A percentile compares a stretch with the other conserved stretches of the same genome.
Conservation (phyloP, 2,888 invertebrate species). For the Agonopterix heracliana region DNA sequence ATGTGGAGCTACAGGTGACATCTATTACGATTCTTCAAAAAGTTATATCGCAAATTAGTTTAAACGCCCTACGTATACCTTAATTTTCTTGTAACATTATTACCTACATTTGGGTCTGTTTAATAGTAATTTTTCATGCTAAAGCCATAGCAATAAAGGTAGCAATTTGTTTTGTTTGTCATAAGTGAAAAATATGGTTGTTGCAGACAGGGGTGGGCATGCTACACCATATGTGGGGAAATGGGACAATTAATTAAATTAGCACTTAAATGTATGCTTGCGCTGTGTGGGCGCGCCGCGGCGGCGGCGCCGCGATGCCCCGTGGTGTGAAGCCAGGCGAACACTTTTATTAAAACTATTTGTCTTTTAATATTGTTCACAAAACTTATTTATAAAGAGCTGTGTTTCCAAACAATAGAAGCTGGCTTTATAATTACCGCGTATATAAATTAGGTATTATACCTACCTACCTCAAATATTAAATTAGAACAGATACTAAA, state of each 20-base stretch:
- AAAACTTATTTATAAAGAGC: no score
- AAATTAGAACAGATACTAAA: no score
- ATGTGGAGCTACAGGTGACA: slow-evolving; percentile 49
- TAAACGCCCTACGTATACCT: slow-evolving; percentile 3
- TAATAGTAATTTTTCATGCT: slow-evolving; percentile 24
- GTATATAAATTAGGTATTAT: no score
- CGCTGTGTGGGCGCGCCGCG: slow-evolving; percentile 31
- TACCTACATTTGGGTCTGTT: neutral
- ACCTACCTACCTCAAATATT: no score
- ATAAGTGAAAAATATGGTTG: slow-evolving; percentile 62
- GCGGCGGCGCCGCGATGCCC: slow-evolving; percentile 9
- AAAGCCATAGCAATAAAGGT: slow-evolving; percentile 34
- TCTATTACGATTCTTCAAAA: slow-evolving; percentile 48
- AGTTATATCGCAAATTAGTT: slow-evolving; percentile 48
- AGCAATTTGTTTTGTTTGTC: slow-evolving; percentile 46
- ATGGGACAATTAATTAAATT: slow-evolving; percentile 71
- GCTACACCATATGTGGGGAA: slow-evolving; percentile 46
- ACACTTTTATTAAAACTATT: slow-evolving; percentile 62
- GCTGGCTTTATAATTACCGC: no score
- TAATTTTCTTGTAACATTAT: neutral
- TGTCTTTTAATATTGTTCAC: slow-evolving; percentile 9
- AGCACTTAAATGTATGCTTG: slow-evolving; percentile 56
- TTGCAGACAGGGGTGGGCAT: slow-evolving; percentile 15
- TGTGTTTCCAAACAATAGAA: no score
- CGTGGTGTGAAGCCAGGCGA: slow-evolving; percentile 8